Percentiles rank a stretch among this genome's conserved stretches.
Conservation (phyloP, 2,797 vertebrate species). For the Mallotus villosus region DNA sequence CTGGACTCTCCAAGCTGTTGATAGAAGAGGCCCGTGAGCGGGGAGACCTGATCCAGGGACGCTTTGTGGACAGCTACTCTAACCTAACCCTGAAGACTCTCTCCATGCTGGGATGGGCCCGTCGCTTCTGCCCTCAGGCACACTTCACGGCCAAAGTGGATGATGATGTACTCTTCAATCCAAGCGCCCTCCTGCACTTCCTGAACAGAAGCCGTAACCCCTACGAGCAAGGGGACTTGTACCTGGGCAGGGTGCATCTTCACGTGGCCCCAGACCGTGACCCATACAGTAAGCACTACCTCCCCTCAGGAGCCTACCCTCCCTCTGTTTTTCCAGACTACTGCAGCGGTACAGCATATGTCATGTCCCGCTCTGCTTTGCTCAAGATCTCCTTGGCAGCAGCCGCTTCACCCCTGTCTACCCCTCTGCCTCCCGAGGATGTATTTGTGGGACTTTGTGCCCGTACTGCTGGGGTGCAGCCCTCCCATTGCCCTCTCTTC, state of each 20-base stretch:
- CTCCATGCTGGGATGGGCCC: constrained; percentile 78
- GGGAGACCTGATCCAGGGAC: constrained; percentile 78
- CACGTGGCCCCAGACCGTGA: constrained; percentile 72
- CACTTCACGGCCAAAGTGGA: constrained; percentile 72
- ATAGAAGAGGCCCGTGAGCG: constrained; percentile 70
- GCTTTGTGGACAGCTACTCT: constrained; percentile 80
- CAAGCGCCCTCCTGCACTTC: constrained; percentile 64
- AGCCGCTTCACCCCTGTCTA: constrained; percentile 52
- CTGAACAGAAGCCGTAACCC: constrained; percentile 65
- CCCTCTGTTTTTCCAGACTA: constrained; percentile 80
- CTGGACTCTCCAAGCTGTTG: constrained; percentile 63
- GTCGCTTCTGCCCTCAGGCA: constrained; percentile 67
- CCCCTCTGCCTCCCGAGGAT: constrained; percentile 81
- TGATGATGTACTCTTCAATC: constrained; percentile 76
- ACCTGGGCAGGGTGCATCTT: constrained; percentile 84
- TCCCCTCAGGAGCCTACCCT: constrained; percentile 69
- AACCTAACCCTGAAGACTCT: constrained; percentile 87
- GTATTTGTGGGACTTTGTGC: constrained; percentile 84
- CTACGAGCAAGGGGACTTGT: constrained; percentile 69
- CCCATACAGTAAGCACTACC: constrained; percentile 72
- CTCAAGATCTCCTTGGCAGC: constrained; percentile 74
- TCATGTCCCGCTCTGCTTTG: constrained; percentile 77
- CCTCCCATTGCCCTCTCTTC: constrained; percentile 79
- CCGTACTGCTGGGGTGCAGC: constrained; percentile 74
- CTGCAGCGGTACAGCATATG: constrained; percentile 86